Base-by-base conservation (phyloP, 1,140 invertebrate genomes). In the Acromyrmex charruanus region DNA sequence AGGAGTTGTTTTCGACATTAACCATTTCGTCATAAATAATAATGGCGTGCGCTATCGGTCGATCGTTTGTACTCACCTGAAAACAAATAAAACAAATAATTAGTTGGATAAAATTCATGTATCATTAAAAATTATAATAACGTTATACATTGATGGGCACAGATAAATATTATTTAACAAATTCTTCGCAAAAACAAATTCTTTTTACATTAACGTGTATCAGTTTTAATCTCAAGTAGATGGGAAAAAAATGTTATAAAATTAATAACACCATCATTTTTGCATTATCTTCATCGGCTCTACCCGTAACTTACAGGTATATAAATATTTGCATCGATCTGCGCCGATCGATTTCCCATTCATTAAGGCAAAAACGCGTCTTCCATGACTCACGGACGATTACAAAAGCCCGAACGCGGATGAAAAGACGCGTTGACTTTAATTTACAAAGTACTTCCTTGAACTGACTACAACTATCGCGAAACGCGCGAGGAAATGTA, bases 11-110 rank as follows among this genome's bases (percentile, higher is more conserved):
- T 74, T 61, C 39, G 31, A 66, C 35, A 28, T 49, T 25, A 49
- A 59, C 21, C 39, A 44, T 21, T 44, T 14, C 14, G 16, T 49
- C 53, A 25, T 35, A 84, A 61, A 61, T 82, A 82, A 74, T 61
- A 74, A 75, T n/a, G 69, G 6, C 14, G 35, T 53, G 14, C 21
- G 16, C 31, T 69, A 39, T 16, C 53, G 12, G 16, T 18, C 44
- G 18, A 71, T 81, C 18, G 44, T 61, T 74, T 35, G 80, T 84
- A 84, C 80, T 84, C 80, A 84, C 80, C 80, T 84, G 69, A 49
- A 84, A 84, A 25, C 55, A 75, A 21, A 75, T 5, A 51, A 84
- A 28, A 63, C 5, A 74, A 49, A 51, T 82, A 44, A 82, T 61
- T 74, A 72, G 44, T 2, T 21, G 39, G n/a, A 35, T 14, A 51